phyloP scores from a whole-genome alignment of 2,113 vertebrate genomes.

The Plestiodon gilberti region DNA sequence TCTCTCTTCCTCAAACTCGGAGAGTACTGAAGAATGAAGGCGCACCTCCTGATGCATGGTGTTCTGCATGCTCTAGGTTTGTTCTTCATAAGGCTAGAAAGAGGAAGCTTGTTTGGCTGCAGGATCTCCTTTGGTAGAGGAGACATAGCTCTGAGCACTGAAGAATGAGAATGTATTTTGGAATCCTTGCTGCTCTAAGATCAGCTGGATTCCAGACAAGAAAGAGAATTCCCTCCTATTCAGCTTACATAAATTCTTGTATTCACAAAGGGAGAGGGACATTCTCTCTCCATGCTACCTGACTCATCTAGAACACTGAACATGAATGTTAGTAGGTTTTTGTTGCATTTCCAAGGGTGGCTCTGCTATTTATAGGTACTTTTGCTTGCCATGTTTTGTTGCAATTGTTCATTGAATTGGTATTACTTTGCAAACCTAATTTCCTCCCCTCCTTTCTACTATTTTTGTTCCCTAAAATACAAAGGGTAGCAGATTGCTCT shows the following conservation, averaged over 20 bases:
- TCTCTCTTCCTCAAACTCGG: not conserved
- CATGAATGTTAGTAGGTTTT: constrained; percentile 1
- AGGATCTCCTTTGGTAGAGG: not conserved
- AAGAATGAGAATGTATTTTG: not conserved
- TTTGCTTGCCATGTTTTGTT: constrained; percentile 18
- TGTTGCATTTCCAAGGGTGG: not conserved
- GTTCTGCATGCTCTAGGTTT: not conserved
- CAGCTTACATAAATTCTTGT: not conserved
- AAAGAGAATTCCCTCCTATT: not conserved
- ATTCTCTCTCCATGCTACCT: not conserved
- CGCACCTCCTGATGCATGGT: not conserved
- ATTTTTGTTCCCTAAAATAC: not conserved
- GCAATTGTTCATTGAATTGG: not conserved
- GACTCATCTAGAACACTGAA: not conserved
- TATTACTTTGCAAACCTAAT: not conserved
- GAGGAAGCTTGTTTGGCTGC: not conserved
- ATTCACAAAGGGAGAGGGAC: not conserved
- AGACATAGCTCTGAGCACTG: not conserved
- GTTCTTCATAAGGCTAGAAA: not conserved
- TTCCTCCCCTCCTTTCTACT: not conserved
- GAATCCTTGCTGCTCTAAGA: not conserved
- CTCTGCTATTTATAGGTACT: not conserved
- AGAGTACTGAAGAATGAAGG: not conserved
- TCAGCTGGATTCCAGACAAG: not conserved
- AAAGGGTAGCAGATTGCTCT: constrained; percentile 37